These are phyloP conservation scores for Nemoura dubitans DNA, from an alignment of 2,888 invertebrate genomes.

Conservation along the genomic window DNA sequence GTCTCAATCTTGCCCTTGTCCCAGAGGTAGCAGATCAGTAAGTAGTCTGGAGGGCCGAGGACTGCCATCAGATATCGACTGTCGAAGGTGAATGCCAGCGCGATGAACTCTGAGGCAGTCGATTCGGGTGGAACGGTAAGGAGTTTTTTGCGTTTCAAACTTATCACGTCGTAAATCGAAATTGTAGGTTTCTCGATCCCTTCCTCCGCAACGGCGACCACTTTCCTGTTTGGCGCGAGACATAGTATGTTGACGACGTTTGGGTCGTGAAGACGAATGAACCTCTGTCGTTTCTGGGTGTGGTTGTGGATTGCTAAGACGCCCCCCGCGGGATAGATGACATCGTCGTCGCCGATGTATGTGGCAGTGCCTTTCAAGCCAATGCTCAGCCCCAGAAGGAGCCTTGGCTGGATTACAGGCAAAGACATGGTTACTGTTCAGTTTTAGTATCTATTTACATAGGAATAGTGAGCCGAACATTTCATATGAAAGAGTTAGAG, in stretches of 20 bases:
- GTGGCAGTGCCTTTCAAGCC: conserved; percentile 75
- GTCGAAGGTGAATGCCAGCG: conserved; percentile 82
- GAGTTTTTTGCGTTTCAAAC: conserved; percentile 74
- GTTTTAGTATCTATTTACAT: too few relatives aligned
- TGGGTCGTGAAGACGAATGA: conserved; percentile 74
- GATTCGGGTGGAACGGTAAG: conserved; percentile 71
- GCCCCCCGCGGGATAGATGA: conserved; percentile 82
- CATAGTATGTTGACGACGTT: conserved; percentile 68
- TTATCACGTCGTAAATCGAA: conserved; percentile 75
- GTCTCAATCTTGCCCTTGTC: conserved; percentile 84
- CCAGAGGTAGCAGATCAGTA: conserved; percentile 81
- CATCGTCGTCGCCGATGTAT: conserved; percentile 76
- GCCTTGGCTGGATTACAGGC: conserved; percentile 68
- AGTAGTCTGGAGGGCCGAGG: conserved; percentile 85
- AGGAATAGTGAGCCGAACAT: too few relatives aligned
- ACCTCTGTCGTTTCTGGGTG: conserved; percentile 75
- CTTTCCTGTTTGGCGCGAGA: conserved; percentile 65
- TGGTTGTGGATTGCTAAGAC: conserved; percentile 79
- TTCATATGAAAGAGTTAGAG: too few relatives aligned
- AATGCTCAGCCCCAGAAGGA: conserved; percentile 73
- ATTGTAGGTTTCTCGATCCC: conserved; percentile 69
- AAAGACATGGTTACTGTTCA: conserved; percentile 35
- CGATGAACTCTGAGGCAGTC: conserved; percentile 71
- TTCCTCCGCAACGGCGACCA: conserved; percentile 64
- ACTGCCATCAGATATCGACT: conserved; percentile 82